Conservation (phyloP, 2,113 vertebrate genomes). For the Corythornis vintsioides region DNA sequence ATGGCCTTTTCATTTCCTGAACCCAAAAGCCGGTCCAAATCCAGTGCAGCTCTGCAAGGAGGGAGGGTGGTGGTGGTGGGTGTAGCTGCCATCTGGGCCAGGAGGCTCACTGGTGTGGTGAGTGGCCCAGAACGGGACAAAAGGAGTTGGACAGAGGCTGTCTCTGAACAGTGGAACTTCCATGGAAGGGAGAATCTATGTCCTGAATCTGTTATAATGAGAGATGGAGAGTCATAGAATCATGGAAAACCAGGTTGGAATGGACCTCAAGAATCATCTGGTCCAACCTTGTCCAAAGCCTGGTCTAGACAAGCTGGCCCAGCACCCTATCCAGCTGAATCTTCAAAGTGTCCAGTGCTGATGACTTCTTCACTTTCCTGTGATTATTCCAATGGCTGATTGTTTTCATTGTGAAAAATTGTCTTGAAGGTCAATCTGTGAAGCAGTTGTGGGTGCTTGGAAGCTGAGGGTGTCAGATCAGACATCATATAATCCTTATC, state of each 20-base stretch:
- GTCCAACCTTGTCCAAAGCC: neutral
- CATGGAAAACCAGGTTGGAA: neutral
- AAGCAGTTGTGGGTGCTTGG: no score
- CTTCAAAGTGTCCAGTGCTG: no score
- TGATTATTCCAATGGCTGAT: no score
- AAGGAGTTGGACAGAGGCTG: neutral
- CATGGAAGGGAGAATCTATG: neutral
- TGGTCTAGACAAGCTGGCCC: neutral
- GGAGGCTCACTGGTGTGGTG: rapidly evolving
- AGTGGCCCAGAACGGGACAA: neutral
- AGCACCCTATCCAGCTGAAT: neutral
- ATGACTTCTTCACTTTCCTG: no score
- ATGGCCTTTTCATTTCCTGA: conserved; percentile 24
- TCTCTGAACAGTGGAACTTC: neutral
- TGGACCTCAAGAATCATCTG: neutral
- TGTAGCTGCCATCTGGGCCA: neutral
- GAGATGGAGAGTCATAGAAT: neutral
- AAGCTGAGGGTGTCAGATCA: no score
- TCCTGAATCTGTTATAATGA: neutral
- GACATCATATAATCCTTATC: no score
- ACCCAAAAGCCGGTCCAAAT: neutral
- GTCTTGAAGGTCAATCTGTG: no score
- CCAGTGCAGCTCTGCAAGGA: neutral
- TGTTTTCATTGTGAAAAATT: no score
- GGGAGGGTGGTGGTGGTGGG: neutral